Evolutionary conservation across 2,888 invertebrate genomes (phyloP).

Genomic region (Frankliniella fusca): DNA sequence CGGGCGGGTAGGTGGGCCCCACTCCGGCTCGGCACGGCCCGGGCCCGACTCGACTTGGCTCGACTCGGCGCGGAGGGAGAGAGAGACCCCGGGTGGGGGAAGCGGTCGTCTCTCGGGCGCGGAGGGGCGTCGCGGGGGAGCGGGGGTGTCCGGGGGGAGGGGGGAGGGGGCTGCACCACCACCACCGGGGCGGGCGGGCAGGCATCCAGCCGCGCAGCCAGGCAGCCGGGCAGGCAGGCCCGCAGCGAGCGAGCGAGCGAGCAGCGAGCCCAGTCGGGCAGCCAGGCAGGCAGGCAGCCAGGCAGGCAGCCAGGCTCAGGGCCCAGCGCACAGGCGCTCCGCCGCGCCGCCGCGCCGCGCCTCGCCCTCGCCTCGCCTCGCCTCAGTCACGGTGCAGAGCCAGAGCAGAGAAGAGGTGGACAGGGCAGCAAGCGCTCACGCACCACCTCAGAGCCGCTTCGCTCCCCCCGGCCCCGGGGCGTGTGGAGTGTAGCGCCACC

Average conservation of each 20-base stretch:
- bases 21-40: neutral
- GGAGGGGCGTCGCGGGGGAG: neutral
- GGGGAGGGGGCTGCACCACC: neutral
- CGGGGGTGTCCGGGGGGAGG: neutral
- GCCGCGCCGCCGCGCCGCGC: neutral
- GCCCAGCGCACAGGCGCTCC: neutral
- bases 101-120: neutral
- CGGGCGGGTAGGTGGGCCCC: neutral
- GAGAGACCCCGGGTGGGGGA: neutral
- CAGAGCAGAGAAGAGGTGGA: neutral
- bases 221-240: neutral
- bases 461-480: neutral
- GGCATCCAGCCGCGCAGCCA: neutral
- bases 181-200: no score
- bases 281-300: no score
- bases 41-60: neutral
- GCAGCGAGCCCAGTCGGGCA: neutral
- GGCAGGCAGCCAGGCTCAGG: no score
- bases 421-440: neutral
- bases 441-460: neutral
- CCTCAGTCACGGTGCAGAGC: neutral
- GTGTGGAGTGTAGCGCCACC: neutral
- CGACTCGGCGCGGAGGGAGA: neutral
- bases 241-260: neutral
- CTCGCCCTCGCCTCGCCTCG: neutral